phyloP scores from a whole-genome alignment of 2,888 invertebrate species.

The Netelia fuscicornis region DNA sequence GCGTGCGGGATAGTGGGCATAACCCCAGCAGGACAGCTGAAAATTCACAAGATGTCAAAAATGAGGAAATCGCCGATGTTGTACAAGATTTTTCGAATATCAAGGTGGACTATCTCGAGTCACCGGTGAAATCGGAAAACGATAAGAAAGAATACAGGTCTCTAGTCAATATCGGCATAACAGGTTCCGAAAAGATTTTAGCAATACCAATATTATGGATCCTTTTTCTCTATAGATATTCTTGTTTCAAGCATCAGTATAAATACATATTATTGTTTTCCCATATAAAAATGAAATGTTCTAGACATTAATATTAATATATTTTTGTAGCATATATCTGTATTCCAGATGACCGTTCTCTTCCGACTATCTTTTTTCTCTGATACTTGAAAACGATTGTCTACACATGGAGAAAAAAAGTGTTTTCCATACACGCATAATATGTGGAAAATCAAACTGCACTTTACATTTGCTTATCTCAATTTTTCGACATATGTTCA shows the following conservation, averaged over 20 bases:
- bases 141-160: constrained; percentile 93
- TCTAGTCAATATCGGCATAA: constrained; percentile 5
- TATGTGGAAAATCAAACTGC: not conserved
- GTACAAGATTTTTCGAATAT: constrained; percentile 46
- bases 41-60: constrained; percentile 45
- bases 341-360: too few species aligned
- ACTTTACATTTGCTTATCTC: not conserved
- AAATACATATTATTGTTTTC: too few species aligned
- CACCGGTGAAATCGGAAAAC: constrained; percentile 90
- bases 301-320: too few species aligned
- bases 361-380: too few species aligned
- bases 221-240: too few species aligned
- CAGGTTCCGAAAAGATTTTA: constrained; percentile 29
- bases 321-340: too few species aligned
- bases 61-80: constrained; percentile 1
- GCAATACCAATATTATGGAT: constrained; percentile 25
- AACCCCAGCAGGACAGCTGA: constrained; percentile 38
- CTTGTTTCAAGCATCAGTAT: too few species aligned
- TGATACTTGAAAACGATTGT: too few species aligned
- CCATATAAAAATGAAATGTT: too few species aligned
- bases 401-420: too few species aligned
- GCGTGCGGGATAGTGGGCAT: constrained; percentile 30
- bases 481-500: not conserved
- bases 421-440: too few species aligned
- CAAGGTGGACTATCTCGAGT: constrained; percentile 79